Evolutionary conservation across 2,113 vertebrate species (phyloP).

Genomic region (Oceanodroma tethys): DNA sequence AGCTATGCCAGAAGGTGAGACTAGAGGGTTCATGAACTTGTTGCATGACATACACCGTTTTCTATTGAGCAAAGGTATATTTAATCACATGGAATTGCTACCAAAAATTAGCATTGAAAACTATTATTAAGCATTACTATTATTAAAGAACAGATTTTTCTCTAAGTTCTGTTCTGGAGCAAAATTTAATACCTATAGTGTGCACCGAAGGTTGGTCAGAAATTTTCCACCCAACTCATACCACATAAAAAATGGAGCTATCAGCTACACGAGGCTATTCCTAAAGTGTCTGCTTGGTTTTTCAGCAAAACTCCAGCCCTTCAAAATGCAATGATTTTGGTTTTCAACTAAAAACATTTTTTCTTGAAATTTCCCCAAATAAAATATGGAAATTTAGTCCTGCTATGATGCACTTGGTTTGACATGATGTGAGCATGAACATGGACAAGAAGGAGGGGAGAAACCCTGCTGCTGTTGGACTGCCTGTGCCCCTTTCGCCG

Average conservation of each 20-base stretch:
- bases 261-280: not conserved
- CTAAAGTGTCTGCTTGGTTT: not conserved
- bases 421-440: rapidly evolving
- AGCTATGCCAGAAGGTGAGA: not conserved
- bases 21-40: not conserved
- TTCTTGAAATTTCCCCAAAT: not conserved
- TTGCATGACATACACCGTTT: not conserved
- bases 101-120: not conserved
- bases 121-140: not conserved
- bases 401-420: rapidly evolving
- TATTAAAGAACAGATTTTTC: not conserved
- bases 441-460: not conserved
- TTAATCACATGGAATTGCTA: not conserved
- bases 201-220: not conserved
- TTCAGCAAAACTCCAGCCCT: not conserved
- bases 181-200: not conserved
- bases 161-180: not conserved
- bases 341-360: not conserved
- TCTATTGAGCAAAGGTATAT: not conserved
- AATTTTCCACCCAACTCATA: not conserved
- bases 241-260: not conserved
- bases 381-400: not conserved
- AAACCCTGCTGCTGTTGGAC: not conserved
- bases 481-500: rapidly evolving
- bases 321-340: rapidly evolving